phyloP scores from a whole-genome alignment of 2,888 invertebrate genomes.

The Gymnocheta viridis region DNA sequence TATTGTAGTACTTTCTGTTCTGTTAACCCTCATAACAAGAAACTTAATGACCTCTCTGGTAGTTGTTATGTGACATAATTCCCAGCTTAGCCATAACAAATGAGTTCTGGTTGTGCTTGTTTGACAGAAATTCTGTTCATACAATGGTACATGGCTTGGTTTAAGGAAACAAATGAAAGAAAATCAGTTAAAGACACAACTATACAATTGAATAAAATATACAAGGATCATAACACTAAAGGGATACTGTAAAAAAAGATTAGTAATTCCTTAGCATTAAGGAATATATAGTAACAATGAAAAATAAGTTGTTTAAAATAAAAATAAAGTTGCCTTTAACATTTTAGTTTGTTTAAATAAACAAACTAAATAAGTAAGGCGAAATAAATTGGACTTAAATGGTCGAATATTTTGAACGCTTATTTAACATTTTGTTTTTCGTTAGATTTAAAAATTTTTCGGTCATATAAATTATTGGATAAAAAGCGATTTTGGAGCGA shows the following conservation, averaged over 20 bases:
- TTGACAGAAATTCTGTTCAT: slow-evolving; percentile 23
- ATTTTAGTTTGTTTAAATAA: not conserved
- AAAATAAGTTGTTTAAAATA: slow-evolving; percentile 4
- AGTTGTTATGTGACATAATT: slow-evolving; percentile 68
- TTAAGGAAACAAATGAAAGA: slow-evolving; percentile 35
- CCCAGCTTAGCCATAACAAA: slow-evolving; percentile 69
- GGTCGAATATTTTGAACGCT: not conserved
- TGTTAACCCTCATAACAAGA: slow-evolving; percentile 62
- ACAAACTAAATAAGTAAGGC: slow-evolving; percentile 7
- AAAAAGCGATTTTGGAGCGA: too few species aligned
- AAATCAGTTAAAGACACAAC: slow-evolving; percentile 47
- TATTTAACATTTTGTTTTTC: too few species aligned
- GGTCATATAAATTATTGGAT: too few species aligned
- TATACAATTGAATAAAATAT: slow-evolving; percentile 50
- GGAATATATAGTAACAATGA: slow-evolving; percentile 5
- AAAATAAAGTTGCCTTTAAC: slow-evolving; percentile 21
- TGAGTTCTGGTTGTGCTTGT: slow-evolving; percentile 50
- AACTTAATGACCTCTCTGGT: slow-evolving; percentile 64
- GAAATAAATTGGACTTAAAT: not conserved
- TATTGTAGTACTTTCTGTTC: not conserved
- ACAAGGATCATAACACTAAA: slow-evolving; percentile 64
- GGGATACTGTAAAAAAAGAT: slow-evolving; percentile 45
- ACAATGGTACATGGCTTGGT: slow-evolving; percentile 34
- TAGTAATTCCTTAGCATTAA: slow-evolving; percentile 37
- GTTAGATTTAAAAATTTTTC: too few species aligned